These are phyloP conservation scores for Hemaris fuciformis DNA, from an alignment of 2,888 invertebrate genomes.

Conservation along the genomic window DNA sequence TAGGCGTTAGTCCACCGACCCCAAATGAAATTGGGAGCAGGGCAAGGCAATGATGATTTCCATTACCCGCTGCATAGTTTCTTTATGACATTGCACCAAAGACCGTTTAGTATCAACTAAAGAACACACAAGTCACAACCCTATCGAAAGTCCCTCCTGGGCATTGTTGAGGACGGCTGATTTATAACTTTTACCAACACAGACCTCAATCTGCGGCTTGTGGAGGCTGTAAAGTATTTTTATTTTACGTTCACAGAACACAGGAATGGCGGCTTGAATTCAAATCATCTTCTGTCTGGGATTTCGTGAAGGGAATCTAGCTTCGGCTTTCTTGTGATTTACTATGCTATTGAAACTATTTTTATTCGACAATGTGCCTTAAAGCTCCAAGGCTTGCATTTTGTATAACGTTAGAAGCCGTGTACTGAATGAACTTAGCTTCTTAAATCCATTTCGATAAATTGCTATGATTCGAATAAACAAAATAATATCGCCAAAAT, in stretches of 20 bases:
- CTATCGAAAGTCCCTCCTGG: conserved; percentile 9
- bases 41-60: too few species aligned
- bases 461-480: too few species aligned
- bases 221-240: conserved; percentile 25
- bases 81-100: background rate
- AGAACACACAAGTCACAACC: background rate
- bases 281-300: background rate
- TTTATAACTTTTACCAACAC: conserved; percentile 26
- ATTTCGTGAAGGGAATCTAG: background rate
- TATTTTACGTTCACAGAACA: conserved; percentile 4
- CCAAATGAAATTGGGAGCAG: too few species aligned
- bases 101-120: background rate
- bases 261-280: background rate
- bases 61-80: too few species aligned
- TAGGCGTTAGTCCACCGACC: too few species aligned
- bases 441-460: too few species aligned
- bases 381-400: background rate
- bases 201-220: conserved; percentile 34
- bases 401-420: background rate
- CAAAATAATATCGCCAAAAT: too few species aligned
- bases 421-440: too few species aligned
- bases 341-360: too few species aligned
- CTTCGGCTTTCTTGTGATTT: background rate
- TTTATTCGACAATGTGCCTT: too few species aligned
- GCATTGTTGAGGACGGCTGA: conserved; percentile 22